These are phyloP conservation scores for Poeciliopsis prolifica DNA, from an alignment of 2,113 vertebrate genomes.

Conservation along the genomic window DNA sequence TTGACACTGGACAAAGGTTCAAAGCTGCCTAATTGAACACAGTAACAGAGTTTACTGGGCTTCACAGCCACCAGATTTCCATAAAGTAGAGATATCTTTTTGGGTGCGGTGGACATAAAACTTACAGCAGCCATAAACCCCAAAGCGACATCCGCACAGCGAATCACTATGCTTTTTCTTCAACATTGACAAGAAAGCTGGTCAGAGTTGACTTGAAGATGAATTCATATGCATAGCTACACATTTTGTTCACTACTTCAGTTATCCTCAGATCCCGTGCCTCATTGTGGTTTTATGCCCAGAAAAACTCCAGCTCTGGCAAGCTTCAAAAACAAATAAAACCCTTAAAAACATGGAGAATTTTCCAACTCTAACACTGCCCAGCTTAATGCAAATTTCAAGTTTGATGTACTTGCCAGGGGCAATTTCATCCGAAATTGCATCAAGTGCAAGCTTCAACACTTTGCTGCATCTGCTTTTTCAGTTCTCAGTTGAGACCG, in stretches of 20 bases:
- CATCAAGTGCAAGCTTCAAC: background rate
- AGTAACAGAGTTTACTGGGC: too few species aligned
- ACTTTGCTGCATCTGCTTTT: background rate
- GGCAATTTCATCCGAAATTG: background rate
- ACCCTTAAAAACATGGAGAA: too few species aligned
- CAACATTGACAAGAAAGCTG: too few species aligned
- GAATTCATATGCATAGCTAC: too few species aligned
- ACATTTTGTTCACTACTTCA: too few species aligned
- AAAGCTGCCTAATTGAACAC: background rate
- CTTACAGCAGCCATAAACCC: background rate
- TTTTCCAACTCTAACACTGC: too few species aligned
- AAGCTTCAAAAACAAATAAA: background rate
- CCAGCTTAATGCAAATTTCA: background rate
- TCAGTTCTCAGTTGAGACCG: background rate
- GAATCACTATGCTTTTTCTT: too few species aligned
- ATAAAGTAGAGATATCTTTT: background rate
- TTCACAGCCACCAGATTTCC: background rate
- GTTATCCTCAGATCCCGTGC: too few species aligned
- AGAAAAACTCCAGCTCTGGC: background rate
- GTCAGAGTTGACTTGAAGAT: too few species aligned
- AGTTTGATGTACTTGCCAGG: background rate
- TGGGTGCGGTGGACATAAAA: background rate
- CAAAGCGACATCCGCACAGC: too few species aligned
- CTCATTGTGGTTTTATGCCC: background rate
- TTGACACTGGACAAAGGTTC: background rate